Evolutionary conservation across 1,140 invertebrate genomes (phyloP).

Genomic region (Anoplophora glabripennis): DNA sequence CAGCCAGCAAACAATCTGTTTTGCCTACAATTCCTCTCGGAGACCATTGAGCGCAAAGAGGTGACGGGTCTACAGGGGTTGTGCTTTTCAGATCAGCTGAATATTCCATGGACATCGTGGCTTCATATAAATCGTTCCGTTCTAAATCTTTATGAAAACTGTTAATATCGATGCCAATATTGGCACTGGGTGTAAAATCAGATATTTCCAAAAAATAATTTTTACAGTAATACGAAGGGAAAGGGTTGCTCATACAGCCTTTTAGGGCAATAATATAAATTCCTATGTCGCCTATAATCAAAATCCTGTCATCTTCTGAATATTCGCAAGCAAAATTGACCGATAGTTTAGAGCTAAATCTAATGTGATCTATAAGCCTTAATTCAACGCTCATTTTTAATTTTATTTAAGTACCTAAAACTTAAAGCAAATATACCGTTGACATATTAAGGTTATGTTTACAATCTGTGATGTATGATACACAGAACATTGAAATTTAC

Average conservation of each 20-base stretch:
- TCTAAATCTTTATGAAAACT: conserved; percentile 25
- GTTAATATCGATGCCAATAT: conserved; percentile 33
- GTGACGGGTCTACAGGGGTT: conserved; percentile 9
- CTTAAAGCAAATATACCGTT: too few species aligned
- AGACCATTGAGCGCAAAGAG: conserved; percentile 29
- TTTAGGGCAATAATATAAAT: conserved; percentile 25
- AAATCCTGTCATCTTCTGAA: conserved; percentile 28
- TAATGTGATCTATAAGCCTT: conserved; percentile 25
- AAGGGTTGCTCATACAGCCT: conserved; percentile 16
- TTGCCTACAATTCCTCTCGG: conserved; percentile 23
- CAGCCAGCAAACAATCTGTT: conserved; percentile 26
- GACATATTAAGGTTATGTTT: too few species aligned
- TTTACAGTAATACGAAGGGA: conserved; percentile 13
- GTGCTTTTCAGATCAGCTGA: conserved; percentile 20
- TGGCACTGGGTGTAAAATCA: conserved; percentile 20
- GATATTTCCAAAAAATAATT: conserved; percentile 24
- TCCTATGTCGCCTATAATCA: conserved; percentile 24
- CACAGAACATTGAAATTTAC: too few species aligned
- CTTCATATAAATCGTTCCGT: conserved; percentile 28
- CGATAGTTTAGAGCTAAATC: conserved; percentile 12
- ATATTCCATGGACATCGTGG: conserved; percentile 16
- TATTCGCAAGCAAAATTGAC: conserved; percentile 27
- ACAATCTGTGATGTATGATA: too few species aligned
- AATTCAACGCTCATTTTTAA: conserved; percentile 12
- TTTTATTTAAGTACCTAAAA: too few species aligned